These are phyloP conservation scores for Drosophila athabasca DNA, from an alignment of 1,140 invertebrate species.

Conservation along the genomic window DNA sequence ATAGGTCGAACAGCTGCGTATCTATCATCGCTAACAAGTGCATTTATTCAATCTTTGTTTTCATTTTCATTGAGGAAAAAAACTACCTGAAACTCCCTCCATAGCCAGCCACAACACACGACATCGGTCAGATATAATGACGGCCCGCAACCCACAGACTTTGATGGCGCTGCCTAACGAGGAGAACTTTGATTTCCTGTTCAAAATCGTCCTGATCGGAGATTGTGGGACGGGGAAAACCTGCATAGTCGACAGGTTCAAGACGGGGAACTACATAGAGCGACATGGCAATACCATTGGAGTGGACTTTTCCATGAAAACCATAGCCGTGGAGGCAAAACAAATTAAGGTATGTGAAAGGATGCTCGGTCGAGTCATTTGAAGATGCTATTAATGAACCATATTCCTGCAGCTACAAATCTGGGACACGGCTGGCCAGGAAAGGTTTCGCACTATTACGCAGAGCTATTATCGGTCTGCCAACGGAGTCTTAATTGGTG, in stretches of 20 bases:
- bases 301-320: conserved; percentile 99
- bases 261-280: conserved; percentile 96
- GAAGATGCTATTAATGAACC: neutral
- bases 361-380: neutral
- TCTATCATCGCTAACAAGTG: too few relatives aligned
- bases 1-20: neutral
- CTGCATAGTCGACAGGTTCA: conserved; percentile 95
- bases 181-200: conserved; percentile 90
- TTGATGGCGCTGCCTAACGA: conserved; percentile 85
- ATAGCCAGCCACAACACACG: conserved; percentile 21
- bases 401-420: conserved; percentile 87
- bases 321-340: conserved; percentile 95
- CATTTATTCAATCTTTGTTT: too few relatives aligned
- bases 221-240: conserved; percentile 92
- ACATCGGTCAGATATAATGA: conserved; percentile 70
- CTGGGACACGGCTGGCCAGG: conserved; percentile 97
- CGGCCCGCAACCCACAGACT: conserved; percentile 84
- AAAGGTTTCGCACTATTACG: conserved; percentile 95
- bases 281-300: conserved; percentile 97
- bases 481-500: conserved; percentile 94
- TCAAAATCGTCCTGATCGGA: conserved; percentile 91
- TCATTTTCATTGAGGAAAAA: neutral
- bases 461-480: conserved; percentile 97
- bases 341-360: conserved; percentile 91
- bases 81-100: conserved; percentile 11